These are phyloP conservation scores for Limenitis camilla DNA, from an alignment of 2,888 invertebrate genomes.

Conservation along the genomic window DNA sequence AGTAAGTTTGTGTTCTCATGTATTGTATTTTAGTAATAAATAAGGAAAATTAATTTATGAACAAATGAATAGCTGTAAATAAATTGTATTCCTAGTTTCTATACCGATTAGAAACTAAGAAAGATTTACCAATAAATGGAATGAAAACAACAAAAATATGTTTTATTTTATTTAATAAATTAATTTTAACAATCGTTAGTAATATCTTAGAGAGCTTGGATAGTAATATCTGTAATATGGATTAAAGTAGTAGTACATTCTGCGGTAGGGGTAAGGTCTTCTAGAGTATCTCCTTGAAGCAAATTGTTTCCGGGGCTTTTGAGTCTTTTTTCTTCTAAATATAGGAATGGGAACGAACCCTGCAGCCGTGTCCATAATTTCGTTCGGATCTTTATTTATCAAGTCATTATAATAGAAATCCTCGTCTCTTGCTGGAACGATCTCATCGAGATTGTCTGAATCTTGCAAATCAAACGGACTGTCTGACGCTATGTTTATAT, in stretches of 20 bases:
- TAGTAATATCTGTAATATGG: constrained; percentile 51
- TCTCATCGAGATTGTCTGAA: constrained; percentile 19
- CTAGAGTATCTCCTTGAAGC: constrained; percentile 44
- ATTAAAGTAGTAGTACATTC: constrained; percentile 39
- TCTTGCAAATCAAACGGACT: constrained; percentile 8
- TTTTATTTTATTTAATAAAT: constrained; percentile 12
- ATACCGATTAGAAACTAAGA: constrained; percentile 27
- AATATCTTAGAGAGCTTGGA: constrained; percentile 60
- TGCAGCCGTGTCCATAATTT: constrained; percentile 60
- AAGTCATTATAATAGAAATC: constrained; percentile 36
- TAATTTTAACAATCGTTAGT: too few relatives aligned
- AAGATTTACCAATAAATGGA: constrained; percentile 53
- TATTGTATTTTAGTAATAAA: constrained; percentile 9
- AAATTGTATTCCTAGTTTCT: constrained; percentile 11
- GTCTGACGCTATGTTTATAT: constrained; percentile 16
- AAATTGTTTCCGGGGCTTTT: constrained; percentile 38
- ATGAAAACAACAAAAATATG: constrained; percentile 29
- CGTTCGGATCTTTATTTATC: constrained; percentile 40
- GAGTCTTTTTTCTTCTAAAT: constrained; percentile 31
- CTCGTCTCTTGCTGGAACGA: constrained; percentile 20
- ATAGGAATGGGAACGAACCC: constrained; percentile 54
- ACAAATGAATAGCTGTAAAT: constrained; percentile 29
- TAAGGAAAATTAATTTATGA: too few relatives aligned
- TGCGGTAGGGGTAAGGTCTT: constrained; percentile 38
- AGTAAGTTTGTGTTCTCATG: constrained; percentile 7